Evolutionary conservation across 2,888 invertebrate genomes (phyloP).

Genomic region (Ramazzottius varieornatus): DNA sequence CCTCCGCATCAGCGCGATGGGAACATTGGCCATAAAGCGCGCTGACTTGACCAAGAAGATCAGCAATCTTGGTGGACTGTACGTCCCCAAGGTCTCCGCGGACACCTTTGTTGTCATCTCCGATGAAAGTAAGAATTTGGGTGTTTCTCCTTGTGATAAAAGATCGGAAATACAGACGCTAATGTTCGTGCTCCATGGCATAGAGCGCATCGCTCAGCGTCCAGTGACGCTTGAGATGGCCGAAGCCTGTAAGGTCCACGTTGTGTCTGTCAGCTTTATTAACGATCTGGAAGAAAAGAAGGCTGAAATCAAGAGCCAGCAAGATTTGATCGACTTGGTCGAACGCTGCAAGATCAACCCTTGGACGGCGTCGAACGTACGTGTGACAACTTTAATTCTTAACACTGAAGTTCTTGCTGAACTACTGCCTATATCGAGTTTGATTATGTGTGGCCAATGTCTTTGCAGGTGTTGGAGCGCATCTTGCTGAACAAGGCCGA

Average conservation of each 20-base stretch:
- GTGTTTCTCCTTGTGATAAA: no score
- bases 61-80: constrained; percentile 44
- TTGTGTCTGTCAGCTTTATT: not conserved
- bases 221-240: not conserved
- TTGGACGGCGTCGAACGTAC: not conserved
- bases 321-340: not conserved
- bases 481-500: not conserved
- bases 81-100: constrained; percentile 32
- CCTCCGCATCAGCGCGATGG: not conserved
- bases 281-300: not conserved
- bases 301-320: not conserved
- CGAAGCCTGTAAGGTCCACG: not conserved
- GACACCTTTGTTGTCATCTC: not conserved
- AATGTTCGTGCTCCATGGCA: no score
- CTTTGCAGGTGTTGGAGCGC: not conserved
- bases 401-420: not conserved
- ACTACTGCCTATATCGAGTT: no score
- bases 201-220: not conserved
- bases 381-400: not conserved
- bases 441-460: not conserved
- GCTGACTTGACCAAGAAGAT: constrained; percentile 41
- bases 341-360: not conserved
- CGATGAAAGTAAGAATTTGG: not conserved
- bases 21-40: not conserved
- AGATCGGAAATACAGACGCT: no score